These are phyloP conservation scores for Nothoprocta pentlandii DNA, from an alignment of 2,113 vertebrate genomes.

Conservation along the genomic window DNA sequence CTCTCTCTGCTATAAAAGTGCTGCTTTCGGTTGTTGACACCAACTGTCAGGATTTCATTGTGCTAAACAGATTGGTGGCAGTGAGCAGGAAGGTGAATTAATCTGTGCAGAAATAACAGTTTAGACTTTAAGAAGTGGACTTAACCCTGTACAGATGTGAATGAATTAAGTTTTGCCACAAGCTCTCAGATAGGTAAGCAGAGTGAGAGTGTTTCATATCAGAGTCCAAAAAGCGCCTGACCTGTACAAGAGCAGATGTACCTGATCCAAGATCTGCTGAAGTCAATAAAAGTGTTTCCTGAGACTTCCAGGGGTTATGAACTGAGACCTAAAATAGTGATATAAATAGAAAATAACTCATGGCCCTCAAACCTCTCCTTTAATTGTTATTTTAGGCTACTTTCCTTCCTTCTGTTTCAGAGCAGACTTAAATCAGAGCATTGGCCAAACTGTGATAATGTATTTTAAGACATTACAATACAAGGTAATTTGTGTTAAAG, in stretches of 20 bases:
- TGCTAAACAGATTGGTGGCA: constrained; percentile 46
- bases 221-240: constrained; percentile 4
- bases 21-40: constrained; percentile 2
- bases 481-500: constrained; percentile 6
- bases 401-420: constrained; percentile 46
- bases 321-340: not conserved
- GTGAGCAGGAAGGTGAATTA: not conserved
- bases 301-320: not conserved
- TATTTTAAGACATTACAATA: constrained; percentile 27
- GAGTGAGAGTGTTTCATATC: not conserved
- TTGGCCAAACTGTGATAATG: not conserved
- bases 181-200: not conserved
- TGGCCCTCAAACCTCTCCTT: constrained; percentile 7
- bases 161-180: not conserved
- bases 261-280: not conserved
- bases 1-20: not conserved
- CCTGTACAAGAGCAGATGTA: not conserved
- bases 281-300: constrained; percentile 2
- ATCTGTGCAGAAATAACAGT: constrained; percentile 16
- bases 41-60: constrained; percentile 32
- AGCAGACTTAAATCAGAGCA: constrained; percentile 14
- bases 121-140: not conserved
- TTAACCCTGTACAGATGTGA: constrained; percentile 22
- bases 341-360: constrained; percentile 24
- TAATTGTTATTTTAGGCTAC: constrained; percentile 61